Evolutionary conservation across 2,888 invertebrate genomes (phyloP).

Genomic region (Blastobasis adustella): DNA sequence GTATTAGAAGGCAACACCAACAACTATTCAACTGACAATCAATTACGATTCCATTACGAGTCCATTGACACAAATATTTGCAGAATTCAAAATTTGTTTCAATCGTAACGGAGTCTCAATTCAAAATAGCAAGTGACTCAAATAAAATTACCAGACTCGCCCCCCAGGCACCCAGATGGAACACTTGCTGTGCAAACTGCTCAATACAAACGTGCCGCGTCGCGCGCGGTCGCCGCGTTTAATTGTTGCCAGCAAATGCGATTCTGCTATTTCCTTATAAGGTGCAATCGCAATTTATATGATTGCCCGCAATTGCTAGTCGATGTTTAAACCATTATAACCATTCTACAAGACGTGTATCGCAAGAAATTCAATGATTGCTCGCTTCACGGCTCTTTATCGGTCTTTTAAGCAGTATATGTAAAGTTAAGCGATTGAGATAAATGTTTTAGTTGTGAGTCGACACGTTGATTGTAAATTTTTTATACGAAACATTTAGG

Average conservation of each 20-base stretch:
- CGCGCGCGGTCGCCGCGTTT: slow-evolving; percentile 57
- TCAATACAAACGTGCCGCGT: slow-evolving; percentile 30
- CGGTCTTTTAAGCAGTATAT: neutral
- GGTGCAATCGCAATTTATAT: slow-evolving; percentile 61
- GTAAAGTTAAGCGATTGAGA: too few species aligned
- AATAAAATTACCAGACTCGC: too few species aligned
- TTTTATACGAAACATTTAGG: too few species aligned
- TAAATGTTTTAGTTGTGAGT: too few species aligned
- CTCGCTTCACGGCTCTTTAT: slow-evolving; percentile 34
- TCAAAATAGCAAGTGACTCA: too few species aligned
- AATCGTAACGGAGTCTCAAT: too few species aligned
- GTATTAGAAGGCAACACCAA: too few species aligned
- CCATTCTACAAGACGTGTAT: slow-evolving; percentile 44
- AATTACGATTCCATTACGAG: too few species aligned
- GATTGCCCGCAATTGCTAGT: slow-evolving; percentile 58
- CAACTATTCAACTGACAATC: too few species aligned
- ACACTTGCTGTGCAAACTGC: slow-evolving; percentile 6
- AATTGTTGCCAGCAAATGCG: slow-evolving; percentile 55
- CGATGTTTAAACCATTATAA: slow-evolving; percentile 62
- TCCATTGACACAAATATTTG: too few species aligned
- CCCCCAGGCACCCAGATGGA: neutral
- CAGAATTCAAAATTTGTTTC: too few species aligned
- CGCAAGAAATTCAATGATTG: slow-evolving; percentile 56
- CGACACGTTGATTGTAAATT: too few species aligned
- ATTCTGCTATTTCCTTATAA: slow-evolving; percentile 62